These are phyloP conservation scores for Cheumatopsyche charites DNA, from an alignment of 1,140 invertebrate genomes.

Conservation along the genomic window DNA sequence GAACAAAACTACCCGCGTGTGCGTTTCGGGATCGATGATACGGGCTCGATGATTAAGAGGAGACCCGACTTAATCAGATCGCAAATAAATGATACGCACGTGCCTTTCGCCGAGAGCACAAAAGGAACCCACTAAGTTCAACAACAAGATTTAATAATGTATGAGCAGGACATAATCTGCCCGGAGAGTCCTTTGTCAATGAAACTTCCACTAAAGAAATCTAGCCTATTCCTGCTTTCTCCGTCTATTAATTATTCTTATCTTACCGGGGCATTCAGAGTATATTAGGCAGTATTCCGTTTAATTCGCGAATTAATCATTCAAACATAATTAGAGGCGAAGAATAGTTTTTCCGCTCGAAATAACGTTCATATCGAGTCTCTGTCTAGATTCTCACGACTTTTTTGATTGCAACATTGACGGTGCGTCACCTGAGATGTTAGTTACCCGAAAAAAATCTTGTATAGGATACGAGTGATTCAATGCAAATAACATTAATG, in stretches of 20 bases:
- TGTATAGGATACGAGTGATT: not conserved
- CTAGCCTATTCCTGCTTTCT: too few relatives aligned
- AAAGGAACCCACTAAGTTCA: constrained; percentile 2
- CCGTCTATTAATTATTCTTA: too few relatives aligned
- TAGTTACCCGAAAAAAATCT: too few relatives aligned
- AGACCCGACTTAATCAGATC: not conserved
- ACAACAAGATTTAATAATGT: not conserved
- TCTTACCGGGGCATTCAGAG: too few relatives aligned
- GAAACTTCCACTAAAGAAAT: not conserved
- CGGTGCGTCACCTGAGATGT: too few relatives aligned
- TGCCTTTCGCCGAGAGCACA: not conserved
- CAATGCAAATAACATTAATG: not conserved
- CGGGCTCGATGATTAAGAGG: not conserved
- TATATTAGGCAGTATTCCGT: too few relatives aligned
- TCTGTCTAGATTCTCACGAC: too few relatives aligned
- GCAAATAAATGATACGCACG: constrained; percentile 9
- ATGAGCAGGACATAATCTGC: not conserved
- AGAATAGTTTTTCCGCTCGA: too few relatives aligned
- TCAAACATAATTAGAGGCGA: too few relatives aligned
- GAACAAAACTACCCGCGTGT: not conserved
- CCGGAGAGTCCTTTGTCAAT: not conserved
- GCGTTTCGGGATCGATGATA: not conserved
- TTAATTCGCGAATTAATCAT: too few relatives aligned
- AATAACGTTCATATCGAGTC: too few relatives aligned
- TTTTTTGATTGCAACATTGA: too few relatives aligned